Evolutionary conservation across 2,113 vertebrate genomes (phyloP), one percentile per base, ranked within the genome.

Genomic region (Eubucco bourcierii): DNA sequence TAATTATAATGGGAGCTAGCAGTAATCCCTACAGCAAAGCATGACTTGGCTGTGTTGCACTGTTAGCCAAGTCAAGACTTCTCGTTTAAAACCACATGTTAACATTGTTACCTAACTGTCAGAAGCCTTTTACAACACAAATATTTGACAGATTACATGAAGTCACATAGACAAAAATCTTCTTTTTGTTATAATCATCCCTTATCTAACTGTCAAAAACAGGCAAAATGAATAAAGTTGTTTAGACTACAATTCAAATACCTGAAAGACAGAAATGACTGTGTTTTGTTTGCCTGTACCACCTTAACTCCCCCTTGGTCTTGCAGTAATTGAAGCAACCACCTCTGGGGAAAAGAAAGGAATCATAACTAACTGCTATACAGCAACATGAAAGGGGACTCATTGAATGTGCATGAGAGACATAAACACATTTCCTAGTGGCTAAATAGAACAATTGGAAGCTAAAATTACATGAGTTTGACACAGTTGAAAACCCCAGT

Each of bases 301-400:
- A 86, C 37, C 50, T 84, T 64, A 88, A 80, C 84, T 84, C 29
- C 61, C 37, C 6, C 5, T 27, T 39, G 31, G 53, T 90, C 93
- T 81, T 76, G 58, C 80, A 90, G 50, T 73, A 81, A 91, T 47
- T 70, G 77, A 88, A 90, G 86, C 66, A 94, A 70, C n/a, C 12
- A 79, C 5, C 80, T 76, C 90, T 55, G 73, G 88, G 74, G 77
- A 93, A 90, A 95, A 93, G 66, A 46, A 91, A 84, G 90, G 66
- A 90, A 87, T 84, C 46, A n/a, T 87, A 91, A 95, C 88, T 91
- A 91, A 95, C 90, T 61, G 70, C 53, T 56, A 56, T 18, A 53
- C 5, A 64, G 79, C 56, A 93, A 86, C 47, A 88, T 16, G 21
- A 87, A 95, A 91, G 28, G 10, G 25, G 52, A 86, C 52, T 93